Conservation (phyloP, 2,113 vertebrate species). For the Clarias batrachus region DNA sequence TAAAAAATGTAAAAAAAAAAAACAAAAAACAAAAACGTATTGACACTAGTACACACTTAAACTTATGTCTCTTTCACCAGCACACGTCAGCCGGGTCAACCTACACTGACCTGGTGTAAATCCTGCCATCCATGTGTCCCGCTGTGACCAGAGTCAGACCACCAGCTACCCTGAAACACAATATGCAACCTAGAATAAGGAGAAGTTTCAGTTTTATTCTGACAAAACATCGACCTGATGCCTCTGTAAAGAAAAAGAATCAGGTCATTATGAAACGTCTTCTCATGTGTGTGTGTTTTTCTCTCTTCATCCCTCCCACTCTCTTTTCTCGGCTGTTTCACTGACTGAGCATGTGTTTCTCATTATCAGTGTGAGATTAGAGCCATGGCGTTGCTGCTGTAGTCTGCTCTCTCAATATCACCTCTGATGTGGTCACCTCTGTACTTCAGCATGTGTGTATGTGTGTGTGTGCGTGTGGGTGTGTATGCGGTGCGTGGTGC, state of each 20-base stretch:
- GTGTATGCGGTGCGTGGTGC: conserved; percentile 17
- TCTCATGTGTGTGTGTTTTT: not conserved
- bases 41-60: not conserved
- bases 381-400: conserved; percentile 40
- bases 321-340: conserved; percentile 18
- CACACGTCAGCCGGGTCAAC: not conserved
- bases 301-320: conserved; percentile 40
- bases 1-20: not conserved
- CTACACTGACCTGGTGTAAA: not conserved
- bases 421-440: conserved; percentile 36
- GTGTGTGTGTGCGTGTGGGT: conserved; percentile 8
- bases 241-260: conserved; percentile 21
- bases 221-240: not conserved
- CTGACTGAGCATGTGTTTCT: conserved; percentile 47
- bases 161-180: not conserved
- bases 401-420: conserved; percentile 39
- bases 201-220: not conserved
- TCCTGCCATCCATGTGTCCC: not conserved
- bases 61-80: not conserved
- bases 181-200: not conserved
- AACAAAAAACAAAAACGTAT: not conserved
- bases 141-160: not conserved
- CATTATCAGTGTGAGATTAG: conserved; percentile 48
- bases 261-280: conserved; percentile 20
- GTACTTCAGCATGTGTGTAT: conserved; percentile 11